Base-by-base conservation (phyloP, 1,140 invertebrate genomes). In the Drosophila bifasciata region DNA sequence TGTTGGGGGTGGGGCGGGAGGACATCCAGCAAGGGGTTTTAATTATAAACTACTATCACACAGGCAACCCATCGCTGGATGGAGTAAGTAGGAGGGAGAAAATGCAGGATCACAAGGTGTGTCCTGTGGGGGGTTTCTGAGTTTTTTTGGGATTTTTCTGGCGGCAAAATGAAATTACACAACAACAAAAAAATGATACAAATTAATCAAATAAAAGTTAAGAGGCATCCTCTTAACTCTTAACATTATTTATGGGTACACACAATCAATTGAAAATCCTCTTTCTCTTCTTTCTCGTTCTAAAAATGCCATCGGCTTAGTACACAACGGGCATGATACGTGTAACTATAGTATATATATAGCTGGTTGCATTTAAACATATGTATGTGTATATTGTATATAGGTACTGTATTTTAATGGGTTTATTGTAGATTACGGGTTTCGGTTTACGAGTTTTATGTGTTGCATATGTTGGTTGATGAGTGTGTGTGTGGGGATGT, bases 31-130 rank as follows among this genome's bases (percentile, higher is more conserved):
- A 56, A 50, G 64, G 75, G 78, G 76, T 50, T 89, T 86, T 75
- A 90, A 90, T 90, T 90, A 91, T 85, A 91, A 88, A 91, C 90
- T 91, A 91, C 90, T 91, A 91, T 91, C 90, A 91, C 90, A 91
- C 90, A 91, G 90, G 85, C 80, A 91, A 91, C 73, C 74, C 90
- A 75, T 67, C 50, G 71, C 77, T 64, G 71, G 55, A 72, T 41
- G 46, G 36, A 28, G 9, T 11, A 40, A 43, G 19, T 23, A n/a
- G 17, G 39, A 48, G n/a, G 17, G 39, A 48, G 11, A 40, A 55
- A 39, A 55, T 21, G 6, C 41, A n/a, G 21, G 23, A n/a, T 23
- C 25, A n/a, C n/a, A n/a, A n/a, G n/a, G 6, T 15, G 40, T 17
- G 39, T n/a, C n/a, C n/a, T 19, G 32, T 15, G 32, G 39, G 44